phyloP scores from a whole-genome alignment of 1,140 invertebrate species.

The Pentalonia nigronervosa region DNA sequence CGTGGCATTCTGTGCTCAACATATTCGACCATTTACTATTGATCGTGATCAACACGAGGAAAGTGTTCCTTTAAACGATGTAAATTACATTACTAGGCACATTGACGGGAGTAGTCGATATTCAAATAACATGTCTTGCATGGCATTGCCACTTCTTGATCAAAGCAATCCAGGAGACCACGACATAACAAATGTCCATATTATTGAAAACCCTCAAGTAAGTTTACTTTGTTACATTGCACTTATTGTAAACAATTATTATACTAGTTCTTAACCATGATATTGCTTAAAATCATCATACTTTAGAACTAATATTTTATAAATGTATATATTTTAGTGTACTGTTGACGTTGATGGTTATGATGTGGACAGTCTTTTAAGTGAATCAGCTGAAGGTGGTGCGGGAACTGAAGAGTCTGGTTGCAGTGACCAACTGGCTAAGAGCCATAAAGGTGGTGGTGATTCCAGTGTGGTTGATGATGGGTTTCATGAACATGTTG shows the following conservation, averaged over 20 bases:
- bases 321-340: constrained; percentile 23
- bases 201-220: constrained; percentile 49
- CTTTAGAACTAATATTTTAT: not conserved
- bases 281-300: not conserved
- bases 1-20: constrained; percentile 58
- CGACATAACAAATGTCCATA: constrained; percentile 1
- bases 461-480: constrained; percentile 43
- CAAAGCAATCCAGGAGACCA: constrained; percentile 28
- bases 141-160: constrained; percentile 41
- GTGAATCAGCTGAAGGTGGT: constrained; percentile 50
- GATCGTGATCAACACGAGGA: constrained; percentile 29
- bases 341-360: constrained; percentile 25
- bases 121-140: constrained; percentile 36
- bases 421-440: constrained; percentile 34
- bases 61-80: constrained; percentile 44
- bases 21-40: constrained; percentile 59
- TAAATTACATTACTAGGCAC: constrained; percentile 5
- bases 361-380: constrained; percentile 49
- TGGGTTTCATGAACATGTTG: constrained; percentile 49
- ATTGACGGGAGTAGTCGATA: not conserved
- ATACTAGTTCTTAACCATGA: too few relatives aligned
- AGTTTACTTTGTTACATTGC: not conserved
- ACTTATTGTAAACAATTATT: too few relatives aligned
- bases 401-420: constrained; percentile 46
- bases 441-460: constrained; percentile 33